Evolutionary conservation across 1,140 invertebrate species (phyloP).

Genomic region (Chlorops oryzae): DNA sequence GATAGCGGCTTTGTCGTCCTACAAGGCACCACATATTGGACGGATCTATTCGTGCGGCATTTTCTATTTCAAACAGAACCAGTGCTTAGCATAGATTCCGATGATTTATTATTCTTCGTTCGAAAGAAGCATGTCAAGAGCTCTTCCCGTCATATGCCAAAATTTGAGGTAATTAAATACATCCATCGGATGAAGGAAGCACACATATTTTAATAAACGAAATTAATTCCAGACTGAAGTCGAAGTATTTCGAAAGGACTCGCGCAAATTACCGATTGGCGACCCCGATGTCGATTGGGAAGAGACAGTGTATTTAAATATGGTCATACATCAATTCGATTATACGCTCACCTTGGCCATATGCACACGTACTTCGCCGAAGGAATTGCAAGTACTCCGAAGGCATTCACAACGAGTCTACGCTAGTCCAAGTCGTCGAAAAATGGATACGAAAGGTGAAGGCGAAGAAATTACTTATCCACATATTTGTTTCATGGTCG

Average conservation of each 20-base stretch:
- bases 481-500: constrained; percentile 97
- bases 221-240: constrained; percentile 67
- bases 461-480: constrained; percentile 98
- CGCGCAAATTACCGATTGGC: constrained; percentile 89
- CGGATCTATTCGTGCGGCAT: constrained; percentile 88
- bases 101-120: constrained; percentile 94
- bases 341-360: constrained; percentile 95
- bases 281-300: constrained; percentile 97
- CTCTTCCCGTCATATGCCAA: constrained; percentile 74
- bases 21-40: constrained; percentile 92
- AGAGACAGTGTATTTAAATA: constrained; percentile 97
- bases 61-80: constrained; percentile 81
- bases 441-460: constrained; percentile 98
- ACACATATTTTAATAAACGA: background rate
- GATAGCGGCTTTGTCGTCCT: constrained; percentile 85
- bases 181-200: background rate
- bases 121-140: constrained; percentile 84
- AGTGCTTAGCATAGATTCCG: constrained; percentile 73
- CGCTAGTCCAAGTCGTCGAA: constrained; percentile 88
- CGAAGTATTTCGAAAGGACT: constrained; percentile 93
- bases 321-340: constrained; percentile 97
- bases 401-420: constrained; percentile 93
- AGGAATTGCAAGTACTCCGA: constrained; percentile 89
- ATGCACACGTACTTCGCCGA: constrained; percentile 93
- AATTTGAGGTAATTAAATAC: constrained; percentile 67